Evolutionary conservation across 2,888 invertebrate genomes (phyloP), one percentile per base, ranked within the genome.

Genomic region (Standfussiana lucernea): DNA sequence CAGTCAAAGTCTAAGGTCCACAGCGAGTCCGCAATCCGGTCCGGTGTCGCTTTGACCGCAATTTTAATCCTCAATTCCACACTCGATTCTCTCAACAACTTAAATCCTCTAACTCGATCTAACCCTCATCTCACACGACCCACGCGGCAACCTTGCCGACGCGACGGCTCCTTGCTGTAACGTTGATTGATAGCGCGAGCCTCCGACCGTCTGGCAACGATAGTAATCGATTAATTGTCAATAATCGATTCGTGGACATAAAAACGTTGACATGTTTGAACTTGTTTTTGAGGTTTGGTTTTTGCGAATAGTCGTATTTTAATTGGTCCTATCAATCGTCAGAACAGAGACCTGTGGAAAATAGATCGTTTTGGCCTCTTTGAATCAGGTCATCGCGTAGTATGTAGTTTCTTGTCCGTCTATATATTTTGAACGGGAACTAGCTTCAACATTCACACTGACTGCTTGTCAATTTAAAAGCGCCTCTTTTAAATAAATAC

Each of bases 171-270:
- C 61, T 81, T 86, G 82, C 74, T 32, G 68, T 69, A 81, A 83
- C 47, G 53, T 75, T 83, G 85, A 86, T 85, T 81, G 85, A 85
- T 85, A 80, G 68, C 73, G 42, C 37, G 50, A 66, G 65, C 35
- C 71, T 56, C 75, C 53, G 66, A 61, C 80, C 72, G 84, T 61
- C 79, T 82, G 47, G 47, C 32, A 81, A 75, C 82, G 82, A 84
- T 82, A 53, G 28, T 65, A 64, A 85, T 84, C 82, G 69, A 75
- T 73, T 82, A 35, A 80, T 83, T 83, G 75, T 81, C 74, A 83
- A 77, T 82, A 84, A 86, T 87, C 75, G 84, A 80, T 79, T 79
- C 50, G 50, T 35, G 68, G 37, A 66, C 61, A 79, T 78, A 82
- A 82, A 82, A 82, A 82, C 40, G 35, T 69, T 66, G 72, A 68